A percentile compares a stretch with the other conserved stretches of the same genome.
Conservation (phyloP, 2,888 invertebrate genomes). For the Phlogophora meticulosa region DNA sequence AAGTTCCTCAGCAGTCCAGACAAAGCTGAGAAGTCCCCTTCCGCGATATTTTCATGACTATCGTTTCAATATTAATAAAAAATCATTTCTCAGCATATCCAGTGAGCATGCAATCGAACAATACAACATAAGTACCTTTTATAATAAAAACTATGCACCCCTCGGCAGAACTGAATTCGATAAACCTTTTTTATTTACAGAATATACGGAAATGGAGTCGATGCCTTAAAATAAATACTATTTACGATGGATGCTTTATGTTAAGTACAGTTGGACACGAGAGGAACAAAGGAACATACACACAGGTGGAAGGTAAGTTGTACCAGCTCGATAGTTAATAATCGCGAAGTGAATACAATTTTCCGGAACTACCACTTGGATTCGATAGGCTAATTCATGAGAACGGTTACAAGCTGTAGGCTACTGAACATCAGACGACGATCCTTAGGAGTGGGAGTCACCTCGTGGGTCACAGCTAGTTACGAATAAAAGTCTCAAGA, state of each 20-base stretch:
- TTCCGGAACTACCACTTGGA: too few relatives aligned
- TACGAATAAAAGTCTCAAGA: too few relatives aligned
- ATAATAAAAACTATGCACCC: conserved; percentile 21
- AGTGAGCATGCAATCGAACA: conserved; percentile 24
- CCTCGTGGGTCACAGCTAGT: too few relatives aligned
- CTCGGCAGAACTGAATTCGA: neutral
- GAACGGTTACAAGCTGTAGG: too few relatives aligned
- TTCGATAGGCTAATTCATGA: too few relatives aligned
- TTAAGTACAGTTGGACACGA: conserved; percentile 10
- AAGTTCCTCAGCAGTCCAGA: too few relatives aligned
- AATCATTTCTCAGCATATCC: neutral
- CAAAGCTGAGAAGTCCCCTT: neutral
- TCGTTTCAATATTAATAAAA: neutral
- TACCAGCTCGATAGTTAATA: too few relatives aligned
- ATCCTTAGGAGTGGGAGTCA: too few relatives aligned
- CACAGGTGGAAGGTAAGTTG: too few relatives aligned
- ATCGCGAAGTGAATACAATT: too few relatives aligned
- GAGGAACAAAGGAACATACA: neutral
- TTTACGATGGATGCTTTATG: neutral
- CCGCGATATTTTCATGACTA: neutral
- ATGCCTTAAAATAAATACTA: neutral
- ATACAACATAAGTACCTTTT: neutral
- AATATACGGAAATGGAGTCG: neutral
- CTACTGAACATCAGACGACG: too few relatives aligned
- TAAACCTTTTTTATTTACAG: conserved; percentile 18